Evolutionary conservation across 1,140 invertebrate genomes (phyloP).

Genomic region (Physella acuta): DNA sequence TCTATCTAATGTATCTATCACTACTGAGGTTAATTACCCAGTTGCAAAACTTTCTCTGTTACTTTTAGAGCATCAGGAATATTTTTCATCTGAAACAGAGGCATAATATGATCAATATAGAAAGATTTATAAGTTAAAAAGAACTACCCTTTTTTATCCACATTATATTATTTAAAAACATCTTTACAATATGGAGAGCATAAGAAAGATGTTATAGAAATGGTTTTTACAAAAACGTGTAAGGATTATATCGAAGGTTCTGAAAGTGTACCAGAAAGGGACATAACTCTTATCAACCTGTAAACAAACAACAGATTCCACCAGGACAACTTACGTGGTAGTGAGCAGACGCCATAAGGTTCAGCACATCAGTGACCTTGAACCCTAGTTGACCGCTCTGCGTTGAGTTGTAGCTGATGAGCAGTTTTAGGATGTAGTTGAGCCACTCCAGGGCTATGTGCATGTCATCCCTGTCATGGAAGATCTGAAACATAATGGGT

Average conservation of each 20-base stretch:
- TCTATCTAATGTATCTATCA: too few relatives aligned
- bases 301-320: too few relatives aligned
- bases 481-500: constrained; percentile 3
- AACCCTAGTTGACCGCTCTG: not conserved
- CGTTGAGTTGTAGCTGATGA: not conserved
- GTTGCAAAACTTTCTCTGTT: constrained; percentile 10
- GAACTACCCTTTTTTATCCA: too few relatives aligned
- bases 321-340: not conserved
- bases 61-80: not conserved
- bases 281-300: too few relatives aligned
- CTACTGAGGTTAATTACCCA: not conserved
- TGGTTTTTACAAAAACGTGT: too few relatives aligned
- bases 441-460: constrained; percentile 6
- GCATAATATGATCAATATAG: not conserved
- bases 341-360: constrained; percentile 12
- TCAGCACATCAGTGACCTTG: constrained; percentile 9
- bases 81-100: not conserved
- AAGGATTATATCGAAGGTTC: too few relatives aligned
- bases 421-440: not conserved
- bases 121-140: too few relatives aligned
- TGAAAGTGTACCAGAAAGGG: too few relatives aligned
- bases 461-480: constrained; percentile 13
- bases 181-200: too few relatives aligned
- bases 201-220: too few relatives aligned
- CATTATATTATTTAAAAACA: too few relatives aligned